Base-by-base conservation (phyloP, 2,888 invertebrate genomes). In the Dicycla oo region DNA sequence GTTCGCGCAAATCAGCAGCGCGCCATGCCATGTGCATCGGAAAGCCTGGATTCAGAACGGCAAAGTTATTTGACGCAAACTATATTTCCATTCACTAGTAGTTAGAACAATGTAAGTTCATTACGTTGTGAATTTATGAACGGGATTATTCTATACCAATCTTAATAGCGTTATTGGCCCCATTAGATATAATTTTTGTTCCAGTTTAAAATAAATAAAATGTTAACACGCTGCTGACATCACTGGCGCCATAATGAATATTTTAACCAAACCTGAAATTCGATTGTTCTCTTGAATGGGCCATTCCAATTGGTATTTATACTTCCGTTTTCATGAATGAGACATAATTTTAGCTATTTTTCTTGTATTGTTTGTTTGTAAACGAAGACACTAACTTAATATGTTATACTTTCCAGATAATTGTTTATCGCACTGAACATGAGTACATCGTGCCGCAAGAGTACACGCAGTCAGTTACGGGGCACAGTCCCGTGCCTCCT, bases 381-480 rank as follows among this genome's bases (percentile, higher is more conserved):
- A 34, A 60, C n/a, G 0, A 54, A 38, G n/a, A 15, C 20, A 20
- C 58, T 64, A 45, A 78, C 18, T 20, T 3, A 0, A 30, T 60
- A 7, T 70, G 73, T 79, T 63, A 80, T 34, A 65, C 6, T 60
- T 96, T 95, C 76, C 94, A 97, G 97, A 96, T 97, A 91, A 96
- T 97, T 85, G 97, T 97, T 87, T 97, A 97, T 91, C 96, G 97
- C 86, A 96, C 97, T 82, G 97, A 97, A 88, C 97, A 97, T 86
- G 97, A 97, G 88, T 97, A 97, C 88, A 96, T 96, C 81, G 96
- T 97, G 83, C 97, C 97, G 69, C 96, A 94, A 86, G 93, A 86
- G 11, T 87, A 73, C 34, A 69, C 62, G 57, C 81, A 96, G 34
- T 95, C 94, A 49, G 93, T 93, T 18, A 93, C 96, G n/a, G 96